Evolutionary conservation across 2,113 vertebrate genomes (phyloP).

Genomic region (Spilogale gracilis): DNA sequence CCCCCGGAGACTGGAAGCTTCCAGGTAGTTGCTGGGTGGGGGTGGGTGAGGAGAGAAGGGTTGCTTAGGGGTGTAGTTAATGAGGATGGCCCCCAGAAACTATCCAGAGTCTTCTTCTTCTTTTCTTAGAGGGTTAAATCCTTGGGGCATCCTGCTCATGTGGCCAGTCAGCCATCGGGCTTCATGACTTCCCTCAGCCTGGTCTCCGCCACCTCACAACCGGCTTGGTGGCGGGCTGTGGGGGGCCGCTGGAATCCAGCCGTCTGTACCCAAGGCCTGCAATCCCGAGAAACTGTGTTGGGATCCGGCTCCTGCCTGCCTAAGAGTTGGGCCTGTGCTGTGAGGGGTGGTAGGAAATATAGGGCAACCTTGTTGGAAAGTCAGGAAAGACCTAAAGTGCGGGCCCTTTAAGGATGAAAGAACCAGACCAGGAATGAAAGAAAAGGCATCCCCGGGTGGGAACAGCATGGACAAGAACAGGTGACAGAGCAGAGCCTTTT

Average conservation of each 20-base stretch:
- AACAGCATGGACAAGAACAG: fast-evolving
- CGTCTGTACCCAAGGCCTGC: neutral
- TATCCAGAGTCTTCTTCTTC: neutral
- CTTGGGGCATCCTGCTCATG: neutral
- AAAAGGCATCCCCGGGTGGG: neutral
- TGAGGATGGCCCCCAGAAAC: neutral
- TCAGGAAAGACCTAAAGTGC: neutral
- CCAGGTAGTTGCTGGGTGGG: neutral
- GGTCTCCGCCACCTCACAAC: neutral
- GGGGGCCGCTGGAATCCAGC: neutral
- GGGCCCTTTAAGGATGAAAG: neutral
- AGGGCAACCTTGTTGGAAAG: neutral
- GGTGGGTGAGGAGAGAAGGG: neutral
- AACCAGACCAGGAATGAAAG: neutral
- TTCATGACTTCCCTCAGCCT: neutral
- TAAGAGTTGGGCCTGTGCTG: neutral
- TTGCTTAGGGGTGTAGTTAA: neutral
- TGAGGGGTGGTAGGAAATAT: neutral
- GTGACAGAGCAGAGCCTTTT: neutral
- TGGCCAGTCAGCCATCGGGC: neutral
- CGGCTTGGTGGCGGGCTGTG: too few species aligned
- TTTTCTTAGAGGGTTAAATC: neutral
- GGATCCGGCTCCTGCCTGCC: neutral
- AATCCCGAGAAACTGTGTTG: neutral
- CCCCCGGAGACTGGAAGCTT: neutral